Conservation (phyloP, 2,888 invertebrate species). For the Caradrina kadenii region DNA sequence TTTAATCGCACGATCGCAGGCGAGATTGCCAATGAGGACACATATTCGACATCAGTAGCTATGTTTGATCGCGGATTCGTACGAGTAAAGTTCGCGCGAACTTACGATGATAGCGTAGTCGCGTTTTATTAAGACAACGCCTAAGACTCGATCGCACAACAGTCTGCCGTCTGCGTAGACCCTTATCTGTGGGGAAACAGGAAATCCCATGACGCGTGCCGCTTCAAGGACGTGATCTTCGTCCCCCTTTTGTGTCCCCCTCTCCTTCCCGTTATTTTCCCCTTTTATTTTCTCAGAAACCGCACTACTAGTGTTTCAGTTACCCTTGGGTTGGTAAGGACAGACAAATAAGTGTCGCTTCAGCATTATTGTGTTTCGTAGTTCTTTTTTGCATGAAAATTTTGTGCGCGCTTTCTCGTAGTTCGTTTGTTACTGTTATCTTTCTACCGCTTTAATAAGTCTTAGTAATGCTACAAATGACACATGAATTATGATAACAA, state of each 20-base stretch:
- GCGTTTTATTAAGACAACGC: no score
- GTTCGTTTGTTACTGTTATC: no score
- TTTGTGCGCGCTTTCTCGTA: not conserved
- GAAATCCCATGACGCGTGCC: conserved; percentile 52
- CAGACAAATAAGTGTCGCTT: conserved; percentile 19
- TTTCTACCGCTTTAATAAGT: no score
- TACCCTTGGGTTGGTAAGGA: conserved; percentile 42
- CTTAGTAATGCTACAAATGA: no score
- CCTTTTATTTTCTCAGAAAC: conserved; percentile 49
- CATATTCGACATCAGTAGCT: no score
- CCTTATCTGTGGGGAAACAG: conserved; percentile 35
- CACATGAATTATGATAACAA: no score
- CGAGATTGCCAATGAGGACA: no score
- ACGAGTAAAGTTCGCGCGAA: no score
- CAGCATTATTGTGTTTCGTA: conserved; percentile 21
- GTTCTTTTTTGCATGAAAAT: conserved; percentile 5
- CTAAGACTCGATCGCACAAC: not conserved
- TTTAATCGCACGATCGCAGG: no score
- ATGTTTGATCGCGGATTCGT: no score
- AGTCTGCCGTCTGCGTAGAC: conserved; percentile 2
- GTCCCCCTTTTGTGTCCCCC: conserved; percentile 8
- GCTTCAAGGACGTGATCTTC: conserved; percentile 53
- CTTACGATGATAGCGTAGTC: no score
- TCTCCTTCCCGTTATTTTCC: conserved; percentile 27
- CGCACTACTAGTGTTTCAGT: conserved; percentile 41